Conservation (phyloP, 1,140 invertebrate genomes). For the Leptestheria dahalacensis region DNA sequence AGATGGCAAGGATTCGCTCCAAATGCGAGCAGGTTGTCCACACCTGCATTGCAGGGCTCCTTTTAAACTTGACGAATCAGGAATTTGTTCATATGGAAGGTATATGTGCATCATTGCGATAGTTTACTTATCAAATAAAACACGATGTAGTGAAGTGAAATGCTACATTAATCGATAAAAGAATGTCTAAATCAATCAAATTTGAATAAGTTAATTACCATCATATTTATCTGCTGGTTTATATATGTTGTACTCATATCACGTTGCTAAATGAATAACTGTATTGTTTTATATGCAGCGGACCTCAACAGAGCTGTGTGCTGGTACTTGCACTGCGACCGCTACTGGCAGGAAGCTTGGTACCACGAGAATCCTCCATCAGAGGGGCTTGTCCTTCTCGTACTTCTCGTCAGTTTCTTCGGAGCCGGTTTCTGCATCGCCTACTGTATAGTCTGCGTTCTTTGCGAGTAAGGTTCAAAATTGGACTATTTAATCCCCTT, state of each 20-base stretch:
- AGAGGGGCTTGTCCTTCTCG: constrained; percentile 58
- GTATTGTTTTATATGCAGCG: no score
- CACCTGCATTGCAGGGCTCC: neutral
- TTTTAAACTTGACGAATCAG: neutral
- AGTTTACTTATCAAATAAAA: neutral
- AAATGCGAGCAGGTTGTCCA: neutral
- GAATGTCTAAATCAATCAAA: no score
- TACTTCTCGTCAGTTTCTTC: constrained; percentile 55
- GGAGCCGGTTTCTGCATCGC: constrained; percentile 66
- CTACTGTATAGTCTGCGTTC: constrained; percentile 77
- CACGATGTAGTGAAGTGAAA: neutral
- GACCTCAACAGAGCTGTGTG: constrained; percentile 73
- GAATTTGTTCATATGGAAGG: neutral
- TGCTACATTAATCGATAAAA: neutral
- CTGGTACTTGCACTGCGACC: constrained; percentile 79
- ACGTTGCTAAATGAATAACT: no score
- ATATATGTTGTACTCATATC: no score
- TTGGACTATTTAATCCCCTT: no score
- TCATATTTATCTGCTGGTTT: no score
- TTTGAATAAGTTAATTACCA: no score
- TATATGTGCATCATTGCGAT: no score
- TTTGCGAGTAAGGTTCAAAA: constrained; percentile 58
- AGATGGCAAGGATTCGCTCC: neutral
- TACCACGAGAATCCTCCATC: constrained; percentile 41
- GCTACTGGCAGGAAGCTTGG: constrained; percentile 64